Evolutionary conservation across 2,888 invertebrate species (phyloP).

Genomic region (Drosophila anomalata): DNA sequence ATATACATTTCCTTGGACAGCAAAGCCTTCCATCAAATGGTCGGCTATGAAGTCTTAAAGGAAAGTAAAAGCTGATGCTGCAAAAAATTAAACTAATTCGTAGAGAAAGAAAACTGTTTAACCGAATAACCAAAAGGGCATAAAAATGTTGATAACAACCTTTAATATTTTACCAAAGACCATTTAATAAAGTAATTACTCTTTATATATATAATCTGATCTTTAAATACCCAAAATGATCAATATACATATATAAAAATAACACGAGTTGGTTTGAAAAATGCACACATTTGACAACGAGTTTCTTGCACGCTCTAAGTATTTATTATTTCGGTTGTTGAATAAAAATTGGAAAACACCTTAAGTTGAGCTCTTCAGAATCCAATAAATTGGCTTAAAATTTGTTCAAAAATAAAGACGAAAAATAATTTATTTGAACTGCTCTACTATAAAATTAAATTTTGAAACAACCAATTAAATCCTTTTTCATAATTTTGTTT

Average conservation of each 20-base stretch:
- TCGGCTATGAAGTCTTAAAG: conserved; percentile 60
- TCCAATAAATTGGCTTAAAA: background rate
- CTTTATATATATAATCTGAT: conserved; percentile 30
- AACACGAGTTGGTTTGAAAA: conserved; percentile 73
- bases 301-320: conserved; percentile 68
- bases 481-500: conserved; percentile 19
- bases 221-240: conserved; percentile 29
- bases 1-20: conserved; percentile 25
- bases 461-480: conserved; percentile 26
- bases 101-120: conserved; percentile 46
- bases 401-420: background rate
- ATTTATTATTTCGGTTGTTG: conserved; percentile 45
- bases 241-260: conserved; percentile 35
- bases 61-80: conserved; percentile 50
- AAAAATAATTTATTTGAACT: conserved; percentile 25
- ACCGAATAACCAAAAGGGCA: conserved; percentile 46
- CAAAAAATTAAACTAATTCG: conserved; percentile 39
- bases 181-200: conserved; percentile 11
- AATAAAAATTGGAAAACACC: conserved; percentile 6
- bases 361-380: conserved; percentile 22
- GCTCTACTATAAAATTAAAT: conserved; percentile 13
- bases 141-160: conserved; percentile 41
- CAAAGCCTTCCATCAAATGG: conserved; percentile 19
- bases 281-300: conserved; percentile 74
- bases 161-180: conserved; percentile 23